Percentiles rank a stretch among this genome's conserved stretches.
phyloP scores from a whole-genome alignment of 37 sponge, comb jelly and placozoan genomes.

The Aplysina aerophoba region DNA sequence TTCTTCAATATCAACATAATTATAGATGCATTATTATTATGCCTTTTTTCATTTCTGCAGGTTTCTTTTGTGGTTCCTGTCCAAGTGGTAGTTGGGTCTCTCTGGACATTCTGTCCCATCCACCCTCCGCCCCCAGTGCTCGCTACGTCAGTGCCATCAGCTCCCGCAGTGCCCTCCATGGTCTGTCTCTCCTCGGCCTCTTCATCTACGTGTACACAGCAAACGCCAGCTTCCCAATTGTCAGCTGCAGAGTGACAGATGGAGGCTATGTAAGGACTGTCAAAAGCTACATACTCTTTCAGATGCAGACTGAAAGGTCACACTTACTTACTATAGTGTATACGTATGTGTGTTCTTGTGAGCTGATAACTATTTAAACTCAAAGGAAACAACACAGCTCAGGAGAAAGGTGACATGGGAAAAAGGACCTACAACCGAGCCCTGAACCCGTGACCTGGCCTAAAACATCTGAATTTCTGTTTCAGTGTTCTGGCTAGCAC shows the following conservation, averaged over 20 bases:
- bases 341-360: too few relatives aligned
- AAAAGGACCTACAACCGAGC: too few relatives aligned
- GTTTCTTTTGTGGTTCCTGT: conserved; percentile 28
- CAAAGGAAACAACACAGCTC: too few relatives aligned
- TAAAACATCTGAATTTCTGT: too few relatives aligned
- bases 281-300: too few relatives aligned
- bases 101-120: conserved; percentile 28
- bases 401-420: too few relatives aligned
- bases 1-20: too few relatives aligned
- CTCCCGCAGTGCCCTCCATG: conserved; percentile 54
- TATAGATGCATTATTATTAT: too few relatives aligned
- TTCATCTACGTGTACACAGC: conserved; percentile 71
- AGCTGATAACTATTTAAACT: too few relatives aligned
- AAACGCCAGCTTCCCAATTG: conserved; percentile 58
- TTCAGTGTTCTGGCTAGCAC: too few relatives aligned
- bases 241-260: conserved; percentile 48
- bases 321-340: too few relatives aligned
- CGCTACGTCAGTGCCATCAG: conserved; percentile 28
- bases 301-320: neutral
- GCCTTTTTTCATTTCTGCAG: neutral
- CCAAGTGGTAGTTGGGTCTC: neutral
- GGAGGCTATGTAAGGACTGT: conserved; percentile 36
- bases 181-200: conserved; percentile 49
- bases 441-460: too few relatives aligned
- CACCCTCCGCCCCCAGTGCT: conserved; percentile 43